These are phyloP conservation scores for Orchesella cincta DNA, from an alignment of 1,140 invertebrate genomes.

Conservation along the genomic window DNA sequence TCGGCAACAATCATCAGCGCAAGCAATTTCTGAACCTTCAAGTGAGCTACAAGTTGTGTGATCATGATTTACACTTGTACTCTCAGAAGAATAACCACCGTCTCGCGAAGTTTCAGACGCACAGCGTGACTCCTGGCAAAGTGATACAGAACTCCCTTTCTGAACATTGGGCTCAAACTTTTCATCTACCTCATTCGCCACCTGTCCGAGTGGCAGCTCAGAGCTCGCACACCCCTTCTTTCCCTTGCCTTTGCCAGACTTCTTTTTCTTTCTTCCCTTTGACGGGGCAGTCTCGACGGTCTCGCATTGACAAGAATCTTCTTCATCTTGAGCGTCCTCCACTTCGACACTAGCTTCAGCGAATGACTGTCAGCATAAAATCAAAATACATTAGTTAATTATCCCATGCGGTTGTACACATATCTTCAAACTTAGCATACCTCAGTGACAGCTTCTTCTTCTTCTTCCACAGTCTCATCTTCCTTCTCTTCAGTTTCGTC, in stretches of 20 bases:
- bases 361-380: neutral
- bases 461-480: neutral
- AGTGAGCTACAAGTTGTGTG: conserved; percentile 66
- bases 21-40: conserved; percentile 80
- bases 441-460: conserved; percentile 1
- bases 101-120: conserved; percentile 74
- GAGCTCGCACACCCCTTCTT: neutral
- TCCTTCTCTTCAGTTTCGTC: neutral
- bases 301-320: conserved; percentile 25
- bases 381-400: too few species aligned
- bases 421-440: too few species aligned
- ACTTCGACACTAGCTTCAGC: neutral
- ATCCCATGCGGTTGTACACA: too few species aligned
- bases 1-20: conserved; percentile 79
- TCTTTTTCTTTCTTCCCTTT: conserved; percentile 27
- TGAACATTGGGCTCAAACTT: conserved; percentile 1
- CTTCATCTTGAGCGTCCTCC: conserved; percentile 22
- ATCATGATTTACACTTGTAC: conserved; percentile 63
- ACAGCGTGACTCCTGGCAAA: conserved; percentile 9
- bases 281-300: neutral
- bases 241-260: conserved; percentile 3
- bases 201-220: neutral
- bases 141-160: neutral
- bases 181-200: neutral
- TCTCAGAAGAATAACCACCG: conserved; percentile 79